Base-by-base conservation (phyloP, 2,113 vertebrate genomes). In the Petromus typicus region DNA sequence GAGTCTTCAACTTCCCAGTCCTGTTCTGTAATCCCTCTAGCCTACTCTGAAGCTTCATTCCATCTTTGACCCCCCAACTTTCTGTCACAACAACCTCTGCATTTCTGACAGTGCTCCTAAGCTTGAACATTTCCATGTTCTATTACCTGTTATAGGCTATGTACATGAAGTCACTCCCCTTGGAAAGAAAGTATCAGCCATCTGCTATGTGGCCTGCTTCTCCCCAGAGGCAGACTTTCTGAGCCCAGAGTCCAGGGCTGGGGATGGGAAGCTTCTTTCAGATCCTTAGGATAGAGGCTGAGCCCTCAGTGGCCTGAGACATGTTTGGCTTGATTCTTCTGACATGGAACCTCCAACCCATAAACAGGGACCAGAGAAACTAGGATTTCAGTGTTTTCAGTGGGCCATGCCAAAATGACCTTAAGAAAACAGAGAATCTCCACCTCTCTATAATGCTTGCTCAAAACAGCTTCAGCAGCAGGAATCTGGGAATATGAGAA, bases 111-210 rank as follows among this genome's bases (percentile, higher is more conserved):
- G 23, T 13, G 22, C 7, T 71, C n/a, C 89, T 67, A 43, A 37
- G 14, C 45, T 94, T 95, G 78, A 89, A 89, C 2, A 56, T 88
- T 34, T 71, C 59, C 27, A 63, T 32, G 56, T 37, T 89, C 66
- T 34, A 8, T 45, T 85, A 59, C 48, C 40, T 34, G 45, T 34
- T 8, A 48, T 22, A 43, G 7, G 17, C 43, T 84, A 48, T 13
- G 40, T 25, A 10, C 61, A 13, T n/a, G 4, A 79, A 61, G 20
- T 69, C 32, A 63, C 2, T 32, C 56, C 43, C 30, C 57, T 76
- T 43, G 27, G 30, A 59, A 91, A 83, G 17, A 89, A 34, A 89
- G 45, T 32, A 37, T 3, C 23, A 69, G 34, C 7, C 32, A 25
- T 13, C 48, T 34, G 17, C n/a, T 90, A 64, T 48, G 59, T 4